These are phyloP conservation scores for Helicorthomorpha holstii DNA, from an alignment of 1,140 invertebrate genomes.

Conservation along the genomic window DNA sequence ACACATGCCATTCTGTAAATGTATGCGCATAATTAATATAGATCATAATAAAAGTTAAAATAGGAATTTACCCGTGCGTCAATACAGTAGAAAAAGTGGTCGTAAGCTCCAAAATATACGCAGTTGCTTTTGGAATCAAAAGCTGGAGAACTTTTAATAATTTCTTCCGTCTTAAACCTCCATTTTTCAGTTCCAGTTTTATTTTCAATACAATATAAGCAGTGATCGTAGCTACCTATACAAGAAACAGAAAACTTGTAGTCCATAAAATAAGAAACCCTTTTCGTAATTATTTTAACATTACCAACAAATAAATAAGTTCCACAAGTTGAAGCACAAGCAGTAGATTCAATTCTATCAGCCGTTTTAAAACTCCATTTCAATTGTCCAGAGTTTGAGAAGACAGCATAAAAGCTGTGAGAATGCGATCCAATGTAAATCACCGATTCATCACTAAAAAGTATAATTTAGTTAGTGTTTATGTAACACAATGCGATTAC, in stretches of 20 bases:
- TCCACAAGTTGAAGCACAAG: constrained; percentile 26
- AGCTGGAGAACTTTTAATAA: constrained; percentile 46
- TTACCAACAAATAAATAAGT: constrained; percentile 25
- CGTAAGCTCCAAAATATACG: constrained; percentile 49
- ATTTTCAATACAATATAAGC: constrained; percentile 39
- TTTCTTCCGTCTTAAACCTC: constrained; percentile 37
- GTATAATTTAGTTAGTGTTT: neutral
- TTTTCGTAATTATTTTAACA: neutral
- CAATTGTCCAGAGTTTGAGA: constrained; percentile 22
- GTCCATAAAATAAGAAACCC: neutral
- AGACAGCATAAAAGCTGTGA: constrained; percentile 33
- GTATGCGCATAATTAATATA: too few species aligned
- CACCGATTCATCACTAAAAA: constrained; percentile 13
- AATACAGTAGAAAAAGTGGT: constrained; percentile 41
- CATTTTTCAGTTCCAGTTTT: constrained; percentile 36
- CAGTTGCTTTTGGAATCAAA: constrained; percentile 20
- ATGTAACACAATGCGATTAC: neutral
- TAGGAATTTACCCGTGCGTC: too few species aligned
- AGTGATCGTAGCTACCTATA: constrained; percentile 46
- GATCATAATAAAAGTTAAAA: too few species aligned
- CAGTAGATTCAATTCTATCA: constrained; percentile 38
- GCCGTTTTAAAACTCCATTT: constrained; percentile 28
- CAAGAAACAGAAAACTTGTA: constrained; percentile 1
- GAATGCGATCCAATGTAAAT: constrained; percentile 42
- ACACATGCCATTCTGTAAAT: neutral